Conservation (phyloP, 1,140 invertebrate species). For the Drosophila aff. region DNA sequence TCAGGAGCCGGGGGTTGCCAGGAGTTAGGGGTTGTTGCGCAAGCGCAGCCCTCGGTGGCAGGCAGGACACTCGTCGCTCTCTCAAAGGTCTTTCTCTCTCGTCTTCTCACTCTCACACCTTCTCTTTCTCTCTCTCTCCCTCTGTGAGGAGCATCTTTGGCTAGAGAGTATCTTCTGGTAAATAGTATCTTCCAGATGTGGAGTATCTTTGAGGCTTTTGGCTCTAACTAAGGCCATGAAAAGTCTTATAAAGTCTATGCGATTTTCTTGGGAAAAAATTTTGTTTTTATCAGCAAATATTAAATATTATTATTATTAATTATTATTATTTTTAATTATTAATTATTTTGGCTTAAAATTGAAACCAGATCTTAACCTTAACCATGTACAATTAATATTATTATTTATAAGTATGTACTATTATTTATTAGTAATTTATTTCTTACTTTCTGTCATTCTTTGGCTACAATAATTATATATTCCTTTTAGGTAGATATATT, state of each 20-base stretch:
- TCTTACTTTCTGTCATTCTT: background rate
- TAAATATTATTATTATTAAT: too few relatives aligned
- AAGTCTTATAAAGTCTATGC: background rate
- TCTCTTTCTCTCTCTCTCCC: background rate
- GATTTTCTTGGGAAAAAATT: background rate
- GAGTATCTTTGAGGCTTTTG: too few relatives aligned
- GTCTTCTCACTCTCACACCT: background rate
- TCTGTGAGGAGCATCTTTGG: slow-evolving; percentile 4
- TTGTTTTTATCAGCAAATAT: too few relatives aligned
- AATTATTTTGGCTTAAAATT: too few relatives aligned
- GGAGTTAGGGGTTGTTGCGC: slow-evolving; percentile 73
- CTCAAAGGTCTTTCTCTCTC: background rate
- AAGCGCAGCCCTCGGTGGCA: slow-evolving; percentile 53
- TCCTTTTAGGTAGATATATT: too few relatives aligned
- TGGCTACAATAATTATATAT: background rate
- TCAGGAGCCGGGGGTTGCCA: background rate
- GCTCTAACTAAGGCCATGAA: background rate
- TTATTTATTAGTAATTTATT: background rate
- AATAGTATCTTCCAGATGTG: background rate
- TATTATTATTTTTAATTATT: too few relatives aligned
- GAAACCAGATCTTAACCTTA: too few relatives aligned
- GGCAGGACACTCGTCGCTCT: slow-evolving; percentile 7
- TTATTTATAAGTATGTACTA: background rate
- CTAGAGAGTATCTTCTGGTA: background rate
- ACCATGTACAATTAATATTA: background rate